phyloP scores from a whole-genome alignment of 1,140 invertebrate genomes.

The Plectus sambesii region DNA sequence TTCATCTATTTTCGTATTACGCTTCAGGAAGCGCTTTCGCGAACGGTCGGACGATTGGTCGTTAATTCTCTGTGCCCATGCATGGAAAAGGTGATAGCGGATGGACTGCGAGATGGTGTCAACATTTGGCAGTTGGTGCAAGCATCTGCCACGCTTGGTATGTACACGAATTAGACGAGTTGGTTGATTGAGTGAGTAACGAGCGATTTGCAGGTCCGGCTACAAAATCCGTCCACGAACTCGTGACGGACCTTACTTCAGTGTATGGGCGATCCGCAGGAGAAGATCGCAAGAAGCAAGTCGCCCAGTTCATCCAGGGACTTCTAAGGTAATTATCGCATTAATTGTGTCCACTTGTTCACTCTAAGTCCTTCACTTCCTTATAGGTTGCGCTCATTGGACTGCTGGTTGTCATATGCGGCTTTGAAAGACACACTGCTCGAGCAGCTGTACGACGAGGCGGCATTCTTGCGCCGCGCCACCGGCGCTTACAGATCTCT shows the following conservation, averaged over 20 bases:
- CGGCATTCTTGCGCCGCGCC: slow-evolving; percentile 35
- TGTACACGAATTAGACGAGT: too few relatives aligned
- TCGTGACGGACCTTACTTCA: slow-evolving; percentile 35
- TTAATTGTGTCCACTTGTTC: background rate
- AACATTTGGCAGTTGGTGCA: too few relatives aligned
- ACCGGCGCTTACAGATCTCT: slow-evolving; percentile 36
- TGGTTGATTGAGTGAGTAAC: slow-evolving; percentile 7
- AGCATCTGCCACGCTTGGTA: too few relatives aligned
- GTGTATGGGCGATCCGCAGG: slow-evolving; percentile 30
- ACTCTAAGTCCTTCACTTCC: background rate
- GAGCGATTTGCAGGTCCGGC: slow-evolving; percentile 24
- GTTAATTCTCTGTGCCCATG: too few relatives aligned
- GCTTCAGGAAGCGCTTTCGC: too few relatives aligned
- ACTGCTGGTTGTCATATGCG: slow-evolving; percentile 40
- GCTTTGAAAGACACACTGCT: slow-evolving; percentile 42
- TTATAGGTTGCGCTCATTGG: slow-evolving; percentile 26
- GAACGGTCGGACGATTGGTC: too few relatives aligned
- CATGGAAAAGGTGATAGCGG: too few relatives aligned
- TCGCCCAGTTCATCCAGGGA: slow-evolving; percentile 35
- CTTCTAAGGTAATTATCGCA: slow-evolving; percentile 26
- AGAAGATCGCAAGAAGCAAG: slow-evolving; percentile 39
- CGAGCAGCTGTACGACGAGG: slow-evolving; percentile 26
- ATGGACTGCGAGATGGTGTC: too few relatives aligned
- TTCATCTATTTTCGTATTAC: too few relatives aligned
- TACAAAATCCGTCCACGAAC: slow-evolving; percentile 28